These are phyloP conservation scores for Clupea harengus DNA, from an alignment of 2,113 vertebrate species.

Conservation along the genomic window DNA sequence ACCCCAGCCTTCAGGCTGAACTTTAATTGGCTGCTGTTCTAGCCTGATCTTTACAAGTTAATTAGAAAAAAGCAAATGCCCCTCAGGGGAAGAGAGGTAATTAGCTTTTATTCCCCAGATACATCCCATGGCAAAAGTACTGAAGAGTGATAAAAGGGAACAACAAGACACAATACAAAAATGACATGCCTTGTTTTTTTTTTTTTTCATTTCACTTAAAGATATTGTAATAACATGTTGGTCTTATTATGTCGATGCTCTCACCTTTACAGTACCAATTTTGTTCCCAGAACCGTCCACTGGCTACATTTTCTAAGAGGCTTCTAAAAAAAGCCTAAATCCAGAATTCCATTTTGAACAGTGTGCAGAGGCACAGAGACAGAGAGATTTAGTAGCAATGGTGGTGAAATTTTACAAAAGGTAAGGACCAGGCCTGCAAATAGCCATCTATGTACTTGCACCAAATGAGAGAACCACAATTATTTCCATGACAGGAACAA, in stretches of 20 bases:
- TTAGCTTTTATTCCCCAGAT: slow-evolving; percentile 28
- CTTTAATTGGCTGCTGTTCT: slow-evolving; percentile 47
- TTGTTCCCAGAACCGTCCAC: background rate
- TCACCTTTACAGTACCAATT: background rate
- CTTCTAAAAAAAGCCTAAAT: too few relatives aligned
- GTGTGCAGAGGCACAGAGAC: background rate
- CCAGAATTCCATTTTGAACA: background rate
- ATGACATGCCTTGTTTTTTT: background rate
- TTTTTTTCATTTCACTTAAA: background rate
- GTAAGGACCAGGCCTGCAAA: background rate
- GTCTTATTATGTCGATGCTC: background rate
- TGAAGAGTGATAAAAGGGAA: background rate
- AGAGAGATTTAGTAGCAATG: background rate
- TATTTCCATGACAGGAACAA: background rate
- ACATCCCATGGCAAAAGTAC: slow-evolving; percentile 26
- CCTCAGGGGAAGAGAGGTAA: slow-evolving; percentile 41
- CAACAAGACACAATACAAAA: background rate
- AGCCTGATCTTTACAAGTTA: slow-evolving; percentile 47
- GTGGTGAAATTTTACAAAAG: background rate
- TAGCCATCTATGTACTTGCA: background rate
- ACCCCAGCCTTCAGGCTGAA: slow-evolving; percentile 21
- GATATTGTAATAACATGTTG: background rate
- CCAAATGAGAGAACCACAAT: background rate
- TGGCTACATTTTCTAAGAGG: background rate
- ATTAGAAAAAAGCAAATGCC: slow-evolving; percentile 35